Percentiles rank a stretch among this genome's conserved stretches.
phyloP scores from a whole-genome alignment of 2,888 invertebrate species.

The Drosophila multiciliata region DNA sequence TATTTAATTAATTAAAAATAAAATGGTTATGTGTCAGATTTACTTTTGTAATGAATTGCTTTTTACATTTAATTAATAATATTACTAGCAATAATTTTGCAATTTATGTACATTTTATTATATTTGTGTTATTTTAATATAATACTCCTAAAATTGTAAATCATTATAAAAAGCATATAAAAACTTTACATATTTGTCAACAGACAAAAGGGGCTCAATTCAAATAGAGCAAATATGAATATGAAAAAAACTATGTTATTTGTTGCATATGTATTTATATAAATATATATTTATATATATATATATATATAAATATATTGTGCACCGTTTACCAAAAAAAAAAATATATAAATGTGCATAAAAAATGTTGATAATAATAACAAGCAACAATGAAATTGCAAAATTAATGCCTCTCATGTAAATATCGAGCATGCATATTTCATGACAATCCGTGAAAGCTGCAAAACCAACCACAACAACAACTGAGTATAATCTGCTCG shows the following conservation, averaged over 20 bases:
- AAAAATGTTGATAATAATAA: slow-evolving; percentile 47
- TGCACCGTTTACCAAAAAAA: slow-evolving; percentile 28
- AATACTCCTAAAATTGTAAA: slow-evolving; percentile 1
- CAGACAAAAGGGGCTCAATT: slow-evolving; percentile 4
- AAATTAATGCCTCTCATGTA: slow-evolving; percentile 70
- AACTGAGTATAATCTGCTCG: background rate
- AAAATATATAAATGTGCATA: slow-evolving; percentile 9
- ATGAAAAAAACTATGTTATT: slow-evolving; percentile 21
- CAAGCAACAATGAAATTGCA: slow-evolving; percentile 61
- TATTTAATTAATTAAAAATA: background rate
- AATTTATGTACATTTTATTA: background rate
- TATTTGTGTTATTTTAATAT: background rate
- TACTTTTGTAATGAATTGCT: background rate
- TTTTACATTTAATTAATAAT: background rate
- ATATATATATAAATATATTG: too few species aligned
- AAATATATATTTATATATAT: too few species aligned
- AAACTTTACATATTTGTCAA: background rate
- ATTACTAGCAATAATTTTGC: background rate
- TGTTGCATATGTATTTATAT: slow-evolving; percentile 31
- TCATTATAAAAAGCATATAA: background rate
- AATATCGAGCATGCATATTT: slow-evolving; percentile 69
- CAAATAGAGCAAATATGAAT: background rate
- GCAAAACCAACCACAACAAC: slow-evolving; percentile 34
- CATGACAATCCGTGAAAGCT: slow-evolving; percentile 61
- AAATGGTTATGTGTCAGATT: background rate